Percentiles rank a stretch among this genome's conserved stretches.
These are phyloP conservation scores for Palaemon carinicauda DNA, from an alignment of 1,140 invertebrate species.

Conservation along the genomic window DNA sequence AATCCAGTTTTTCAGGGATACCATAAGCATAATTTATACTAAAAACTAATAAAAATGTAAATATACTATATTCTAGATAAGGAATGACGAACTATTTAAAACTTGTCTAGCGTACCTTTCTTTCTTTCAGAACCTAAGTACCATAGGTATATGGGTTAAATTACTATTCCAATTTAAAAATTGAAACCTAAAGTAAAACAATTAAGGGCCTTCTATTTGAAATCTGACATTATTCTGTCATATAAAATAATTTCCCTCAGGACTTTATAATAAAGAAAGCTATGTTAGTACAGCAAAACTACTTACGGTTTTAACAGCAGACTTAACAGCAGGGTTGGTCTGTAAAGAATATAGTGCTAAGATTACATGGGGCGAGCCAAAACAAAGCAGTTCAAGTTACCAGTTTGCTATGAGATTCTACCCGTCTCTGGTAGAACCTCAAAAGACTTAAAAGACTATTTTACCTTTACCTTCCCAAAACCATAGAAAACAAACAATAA, in stretches of 20 bases:
- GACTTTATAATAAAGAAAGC: background rate
- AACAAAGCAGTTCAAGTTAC: background rate
- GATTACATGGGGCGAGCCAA: slow-evolving; percentile 18
- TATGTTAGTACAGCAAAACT: background rate
- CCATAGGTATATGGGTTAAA: too few species aligned
- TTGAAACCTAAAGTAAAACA: too few species aligned
- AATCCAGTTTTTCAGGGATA: too few species aligned
- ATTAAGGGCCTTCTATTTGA: too few species aligned
- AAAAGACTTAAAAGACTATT: slow-evolving; percentile 59
- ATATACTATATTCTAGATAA: too few species aligned
- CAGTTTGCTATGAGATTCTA: background rate
- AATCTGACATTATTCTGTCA: too few species aligned
- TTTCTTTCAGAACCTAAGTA: too few species aligned
- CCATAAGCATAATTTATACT: too few species aligned
- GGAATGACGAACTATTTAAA: too few species aligned
- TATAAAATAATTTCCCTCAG: background rate
- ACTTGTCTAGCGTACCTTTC: too few species aligned
- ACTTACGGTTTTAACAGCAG: slow-evolving; percentile 80
- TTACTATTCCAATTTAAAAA: too few species aligned
- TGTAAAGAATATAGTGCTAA: slow-evolving; percentile 66
- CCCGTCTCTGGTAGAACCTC: slow-evolving; percentile 46
- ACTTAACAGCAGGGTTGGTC: slow-evolving; percentile 84
- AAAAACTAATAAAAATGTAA: too few species aligned
- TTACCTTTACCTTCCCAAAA: background rate
- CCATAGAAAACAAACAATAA: background rate